Base-by-base conservation (phyloP, 2,113 vertebrate species). In the Athene noctua region DNA sequence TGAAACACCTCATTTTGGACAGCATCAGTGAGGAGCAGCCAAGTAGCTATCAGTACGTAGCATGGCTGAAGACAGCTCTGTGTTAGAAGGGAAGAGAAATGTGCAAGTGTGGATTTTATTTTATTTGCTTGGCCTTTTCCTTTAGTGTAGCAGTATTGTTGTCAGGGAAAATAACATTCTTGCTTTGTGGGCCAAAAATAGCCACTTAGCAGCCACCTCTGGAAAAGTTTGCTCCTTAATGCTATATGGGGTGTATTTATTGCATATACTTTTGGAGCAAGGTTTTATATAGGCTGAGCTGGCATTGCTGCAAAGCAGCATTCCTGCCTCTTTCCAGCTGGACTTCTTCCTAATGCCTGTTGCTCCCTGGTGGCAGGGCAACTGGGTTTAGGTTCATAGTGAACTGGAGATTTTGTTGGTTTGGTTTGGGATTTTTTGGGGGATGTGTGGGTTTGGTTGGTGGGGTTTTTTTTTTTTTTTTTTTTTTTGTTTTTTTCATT, bases 1-100 rank as follows among this genome's bases (percentile, higher is more conserved):
- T 72, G 87, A 96, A 96, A 97, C 73, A 59, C 66, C 84, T 94
- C 67, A 0, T 92, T 90, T 91, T 71, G 84, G 84, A 44, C 61
- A 27, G 73, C 58, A 2, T 13, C 36, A 20, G 84, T 25, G 78
- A 59, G 84, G 62, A 72, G 42, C 42, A 40, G 95, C 73, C 73
- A 36, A 77, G 81, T 1, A 72, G 46, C 66, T 81, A 27, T 82
- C 66, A 42, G 72, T 36, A 23, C 1, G 11, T 73, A 10, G 72
- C 85, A 65, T 65, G 91, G 88, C 78, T 91, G 92, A 58, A 80
- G 91, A 42, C 71, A 94, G 58, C 73, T 49, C 70, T 62, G 46
- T 21, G 44, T 27, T 42, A 7, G 42, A 42, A 63, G 42, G 54
- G 51, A 44, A 80, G 84, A 77, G n/a, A 42, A 42, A 52, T 21